A percentile compares a stretch with the other conserved stretches of the same genome.
Conservation (phyloP, 2,888 invertebrate genomes). For the Drosophila atroscutellata region DNA sequence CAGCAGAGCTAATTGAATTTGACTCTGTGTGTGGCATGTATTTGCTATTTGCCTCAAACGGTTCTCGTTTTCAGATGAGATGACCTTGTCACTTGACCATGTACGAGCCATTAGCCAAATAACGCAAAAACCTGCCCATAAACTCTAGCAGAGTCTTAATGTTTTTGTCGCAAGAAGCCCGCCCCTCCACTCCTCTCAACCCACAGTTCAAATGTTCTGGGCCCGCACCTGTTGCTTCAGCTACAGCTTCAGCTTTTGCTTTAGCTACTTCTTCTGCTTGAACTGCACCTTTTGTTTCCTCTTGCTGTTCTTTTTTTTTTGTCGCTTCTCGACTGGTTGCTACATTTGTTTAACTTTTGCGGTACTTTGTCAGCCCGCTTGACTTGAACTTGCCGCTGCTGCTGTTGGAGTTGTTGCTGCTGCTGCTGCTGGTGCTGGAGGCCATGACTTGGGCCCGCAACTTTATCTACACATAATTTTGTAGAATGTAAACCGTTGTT, state of each 20-base stretch:
- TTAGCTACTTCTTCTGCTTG: slow-evolving; percentile 2
- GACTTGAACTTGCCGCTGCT: slow-evolving; percentile 70
- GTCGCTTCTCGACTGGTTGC: slow-evolving; percentile 55
- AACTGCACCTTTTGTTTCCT: slow-evolving; percentile 52
- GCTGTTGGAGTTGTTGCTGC: slow-evolving; percentile 5
- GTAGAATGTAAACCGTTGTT: slow-evolving; percentile 65
- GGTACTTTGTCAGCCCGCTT: slow-evolving; percentile 79
- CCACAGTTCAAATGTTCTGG: slow-evolving; percentile 62
- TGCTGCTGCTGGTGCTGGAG: slow-evolving; percentile 35
- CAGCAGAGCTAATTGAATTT: slow-evolving; percentile 72
- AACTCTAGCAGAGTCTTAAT: slow-evolving; percentile 7
- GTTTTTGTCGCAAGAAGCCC: slow-evolving; percentile 1
- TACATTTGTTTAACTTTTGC: slow-evolving; percentile 78
- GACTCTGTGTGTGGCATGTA: background rate
- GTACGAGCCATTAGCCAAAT: slow-evolving; percentile 23
- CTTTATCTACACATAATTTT: slow-evolving; percentile 56
- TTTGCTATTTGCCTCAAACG: slow-evolving; percentile 9
- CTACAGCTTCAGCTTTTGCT: slow-evolving; percentile 3
- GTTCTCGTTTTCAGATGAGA: slow-evolving; percentile 25
- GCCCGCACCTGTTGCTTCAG: slow-evolving; percentile 30
- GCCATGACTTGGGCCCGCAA: slow-evolving; percentile 63
- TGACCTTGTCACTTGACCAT: slow-evolving; percentile 56
- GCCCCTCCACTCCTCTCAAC: too few species aligned
- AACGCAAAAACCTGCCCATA: slow-evolving; percentile 17
- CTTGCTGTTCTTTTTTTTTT: slow-evolving; percentile 26